Evolutionary conservation across 2,888 invertebrate genomes (phyloP), one percentile per base, ranked within the genome.

Genomic region (Oeneis ivallda): DNA sequence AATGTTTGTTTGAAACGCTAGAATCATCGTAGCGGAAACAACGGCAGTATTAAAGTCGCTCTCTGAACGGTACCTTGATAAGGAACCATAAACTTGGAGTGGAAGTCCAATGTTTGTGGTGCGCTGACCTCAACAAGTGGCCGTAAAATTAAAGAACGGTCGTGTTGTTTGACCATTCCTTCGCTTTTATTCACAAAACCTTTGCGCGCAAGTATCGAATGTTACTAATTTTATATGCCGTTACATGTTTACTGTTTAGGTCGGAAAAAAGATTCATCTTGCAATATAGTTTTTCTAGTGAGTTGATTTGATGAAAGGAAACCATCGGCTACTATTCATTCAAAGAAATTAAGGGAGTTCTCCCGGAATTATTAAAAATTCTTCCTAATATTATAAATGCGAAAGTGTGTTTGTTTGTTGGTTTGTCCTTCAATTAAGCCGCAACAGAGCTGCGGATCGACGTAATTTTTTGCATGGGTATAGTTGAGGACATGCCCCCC

Each of bases 11-110:
- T 43, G 19, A 39, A 59, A 49, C 37, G 49, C 49, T 52, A 61
- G 68, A 63, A 67, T 67, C 62, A 70, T 72, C 67, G 64, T 70
- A 78, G 70, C 74, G 78, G 77, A 79, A 80, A 78, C 70, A 71
- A 76, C 72, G 71, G 65, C 66, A 78, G 76, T 77, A 77, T 77
- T 84, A 83, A 83, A 84, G 81, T 56, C 79, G 74, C 78, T 76
- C 79, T 81, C 65, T 75, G 76, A 84, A 85, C 83, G 83, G 82
- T 84, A 84, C 79, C 80, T 84, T 84, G 83, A 83, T 85, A 84
- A 83, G 83, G 85, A 81, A 83, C 81, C 80, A 84, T 85, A 85
- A 88, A 88, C 75, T 76, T 74, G 76, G 71, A 65, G 57, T 43
- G 62, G 76, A 74, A 76, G 76, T 76, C 71, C 76, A 74, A 72